phyloP scores from a whole-genome alignment of 2,113 vertebrate species.

The Pardalotus punctatus region DNA sequence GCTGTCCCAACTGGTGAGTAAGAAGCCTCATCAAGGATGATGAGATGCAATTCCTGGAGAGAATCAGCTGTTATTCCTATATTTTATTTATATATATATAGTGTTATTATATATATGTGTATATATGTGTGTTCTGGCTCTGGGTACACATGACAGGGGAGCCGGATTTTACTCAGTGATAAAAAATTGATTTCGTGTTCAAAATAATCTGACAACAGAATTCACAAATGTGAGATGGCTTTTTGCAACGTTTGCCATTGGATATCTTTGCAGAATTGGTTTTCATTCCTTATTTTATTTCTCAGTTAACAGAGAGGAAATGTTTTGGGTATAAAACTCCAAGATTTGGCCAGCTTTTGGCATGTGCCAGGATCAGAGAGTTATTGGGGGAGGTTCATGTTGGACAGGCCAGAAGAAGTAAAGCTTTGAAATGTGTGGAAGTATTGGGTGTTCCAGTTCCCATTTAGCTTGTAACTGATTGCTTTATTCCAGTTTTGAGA shows the following conservation, averaged over 20 bases:
- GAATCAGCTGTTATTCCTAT: not conserved
- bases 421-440: not conserved
- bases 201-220: not conserved
- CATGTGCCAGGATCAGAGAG: not conserved
- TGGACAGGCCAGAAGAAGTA: not conserved
- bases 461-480: not conserved
- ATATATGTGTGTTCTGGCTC: not conserved
- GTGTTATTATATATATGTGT: too few relatives aligned
- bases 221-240: not conserved
- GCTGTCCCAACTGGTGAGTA: slow-evolving; percentile 88
- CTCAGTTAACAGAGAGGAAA: not conserved
- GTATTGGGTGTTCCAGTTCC: not conserved
- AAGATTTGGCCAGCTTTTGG: not conserved
- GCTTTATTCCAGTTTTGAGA: not conserved
- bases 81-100: too few relatives aligned
- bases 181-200: not conserved
- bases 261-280: not conserved
- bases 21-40: not conserved
- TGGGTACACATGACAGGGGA: not conserved
- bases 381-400: not conserved
- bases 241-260: not conserved
- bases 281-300: not conserved
- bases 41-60: not conserved
- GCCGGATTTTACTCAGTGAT: not conserved
- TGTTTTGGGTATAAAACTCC: not conserved